Base-by-base conservation (phyloP, 2,113 vertebrate genomes). In the Triplophysa tibetana region DNA sequence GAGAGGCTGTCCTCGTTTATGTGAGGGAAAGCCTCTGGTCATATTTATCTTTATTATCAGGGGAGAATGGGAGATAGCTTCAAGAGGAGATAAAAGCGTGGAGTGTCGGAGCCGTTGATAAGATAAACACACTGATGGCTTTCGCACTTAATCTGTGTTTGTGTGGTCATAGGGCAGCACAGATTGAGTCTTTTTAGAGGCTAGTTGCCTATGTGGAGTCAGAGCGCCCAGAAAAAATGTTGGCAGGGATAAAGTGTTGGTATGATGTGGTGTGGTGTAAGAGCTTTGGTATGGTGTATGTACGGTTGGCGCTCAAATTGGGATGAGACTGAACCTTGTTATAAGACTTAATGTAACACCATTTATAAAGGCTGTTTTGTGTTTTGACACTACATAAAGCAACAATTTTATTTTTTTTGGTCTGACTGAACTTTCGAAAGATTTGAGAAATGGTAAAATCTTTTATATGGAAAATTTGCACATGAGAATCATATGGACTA, bases 301-400 rank as follows among this genome's bases (percentile, higher is more conserved):
- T 8, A 63, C 19, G 64, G 19, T 52, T 54, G 68, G 6, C 26
- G 12, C 56, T 33, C 26, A 19, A 19, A 14, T 17, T 11, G 24
- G 70, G 26, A 78, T 60, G 5, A 67, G 54, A 38, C 21, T 67
- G 60, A 73, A 75, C 70, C 70, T 75, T 61, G 43, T 62, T 50
- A 16, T 16, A 65, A 64, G 17, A 74, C 41, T 11, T 74, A 48
- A 75, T 62, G 41, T 62, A 62, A 62, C 23, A 56, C 43, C 54
- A 21, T 79, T 23, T 33, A 79, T 74, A 79, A 79, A 75, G 41
- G 65, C 58, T 26, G 73, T 50, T 2, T 38, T 75, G 10, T 11
- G 0, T 41, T 29, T 21, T 63, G 7, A n/a, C 48, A 14, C 10
- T 58, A 50, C 38, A 61, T 75, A 54, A 13, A 24, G 38, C 38